Conservation (phyloP, 2,888 invertebrate species). For the Chorisops tibialis region DNA sequence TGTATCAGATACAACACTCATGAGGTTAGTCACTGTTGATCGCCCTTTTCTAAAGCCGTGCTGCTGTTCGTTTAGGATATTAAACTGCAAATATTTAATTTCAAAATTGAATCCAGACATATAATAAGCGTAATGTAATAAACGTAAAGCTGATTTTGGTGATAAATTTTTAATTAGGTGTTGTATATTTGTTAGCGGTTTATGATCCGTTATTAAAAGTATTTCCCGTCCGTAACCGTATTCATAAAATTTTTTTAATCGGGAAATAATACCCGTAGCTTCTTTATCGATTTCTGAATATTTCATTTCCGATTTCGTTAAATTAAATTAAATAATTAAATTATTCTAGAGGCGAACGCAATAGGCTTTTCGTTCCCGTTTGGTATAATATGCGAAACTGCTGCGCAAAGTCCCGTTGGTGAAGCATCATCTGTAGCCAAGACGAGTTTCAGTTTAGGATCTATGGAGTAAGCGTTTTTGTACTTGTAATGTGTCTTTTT, state of each 20-base stretch:
- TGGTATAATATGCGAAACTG: conserved; percentile 39
- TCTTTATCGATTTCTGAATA: conserved; percentile 39
- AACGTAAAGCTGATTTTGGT: conserved; percentile 28
- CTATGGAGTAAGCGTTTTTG: conserved; percentile 34
- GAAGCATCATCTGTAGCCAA: conserved; percentile 38
- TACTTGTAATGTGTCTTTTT: conserved; percentile 33
- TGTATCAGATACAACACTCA: too few species aligned
- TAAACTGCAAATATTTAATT: too few species aligned
- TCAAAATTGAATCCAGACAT: conserved; percentile 31
- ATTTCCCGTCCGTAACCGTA: conserved; percentile 46
- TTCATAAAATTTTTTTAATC: conserved; percentile 43
- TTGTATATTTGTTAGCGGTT: conserved; percentile 40
- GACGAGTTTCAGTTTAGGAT: conserved; percentile 34
- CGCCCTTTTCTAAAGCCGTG: too few species aligned
- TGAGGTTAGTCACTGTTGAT: too few species aligned
- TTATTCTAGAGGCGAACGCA: conserved; percentile 41
- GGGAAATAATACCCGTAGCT: conserved; percentile 43
- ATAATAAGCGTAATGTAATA: conserved; percentile 33
- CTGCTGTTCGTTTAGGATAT: too few species aligned
- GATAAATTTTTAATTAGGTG: conserved; percentile 31
- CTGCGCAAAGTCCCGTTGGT: conserved; percentile 37
- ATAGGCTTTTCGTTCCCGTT: conserved; percentile 45
- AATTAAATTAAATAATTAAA: too few species aligned
- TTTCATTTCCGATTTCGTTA: conserved; percentile 37
- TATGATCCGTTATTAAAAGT: conserved; percentile 42